Percentiles rank a stretch among this genome's conserved stretches.
These are phyloP conservation scores for Panurus biarmicus DNA, from an alignment of 2,113 vertebrate genomes.

Conservation along the genomic window DNA sequence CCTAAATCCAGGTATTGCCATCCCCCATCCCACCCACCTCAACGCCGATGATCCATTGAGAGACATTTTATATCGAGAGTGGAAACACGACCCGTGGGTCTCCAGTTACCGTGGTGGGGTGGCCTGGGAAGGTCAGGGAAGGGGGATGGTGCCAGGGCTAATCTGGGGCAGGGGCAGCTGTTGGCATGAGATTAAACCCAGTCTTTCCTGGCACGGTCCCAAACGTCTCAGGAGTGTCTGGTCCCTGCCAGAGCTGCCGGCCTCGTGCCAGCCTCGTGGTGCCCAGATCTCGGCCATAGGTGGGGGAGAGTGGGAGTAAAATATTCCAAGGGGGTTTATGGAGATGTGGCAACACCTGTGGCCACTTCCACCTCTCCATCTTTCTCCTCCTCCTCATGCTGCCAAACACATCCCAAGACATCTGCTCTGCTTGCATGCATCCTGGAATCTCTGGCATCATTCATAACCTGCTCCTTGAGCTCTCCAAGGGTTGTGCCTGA, in stretches of 20 bases:
- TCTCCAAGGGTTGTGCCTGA: background rate
- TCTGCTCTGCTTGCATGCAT: background rate
- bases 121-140: background rate
- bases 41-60: accelerated
- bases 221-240: accelerated
- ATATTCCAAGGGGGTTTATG: accelerated
- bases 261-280: background rate
- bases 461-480: background rate
- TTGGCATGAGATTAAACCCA: background rate
- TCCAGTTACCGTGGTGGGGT: accelerated
- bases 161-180: background rate
- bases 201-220: background rate
- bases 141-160: background rate
- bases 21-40: background rate
- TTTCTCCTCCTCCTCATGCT: background rate
- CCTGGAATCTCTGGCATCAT: background rate
- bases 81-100: background rate
- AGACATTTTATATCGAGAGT: background rate
- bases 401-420: background rate
- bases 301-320: background rate
- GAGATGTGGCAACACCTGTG: background rate
- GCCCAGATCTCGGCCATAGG: accelerated
- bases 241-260: background rate
- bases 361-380: background rate
- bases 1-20: background rate